Evolutionary conservation across 2,113 vertebrate genomes (phyloP).

Genomic region (Hippocampus mohnikei): DNA sequence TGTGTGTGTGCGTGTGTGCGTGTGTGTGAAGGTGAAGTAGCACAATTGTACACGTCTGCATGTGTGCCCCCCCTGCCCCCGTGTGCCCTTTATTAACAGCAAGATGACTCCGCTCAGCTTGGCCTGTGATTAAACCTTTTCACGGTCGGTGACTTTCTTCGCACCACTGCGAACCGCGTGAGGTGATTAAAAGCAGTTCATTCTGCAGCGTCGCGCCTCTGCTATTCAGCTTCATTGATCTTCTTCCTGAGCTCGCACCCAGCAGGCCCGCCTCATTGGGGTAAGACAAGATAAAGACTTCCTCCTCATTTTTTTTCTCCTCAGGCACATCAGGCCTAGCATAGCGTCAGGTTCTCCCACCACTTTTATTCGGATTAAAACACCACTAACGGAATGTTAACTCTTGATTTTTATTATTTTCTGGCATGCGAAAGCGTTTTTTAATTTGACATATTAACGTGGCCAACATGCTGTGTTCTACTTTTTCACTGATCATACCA

Average conservation of each 20-base stretch:
- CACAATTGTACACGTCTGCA: conserved; percentile 1
- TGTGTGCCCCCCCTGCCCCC: conserved; percentile 21
- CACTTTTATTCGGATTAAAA: conserved; percentile 12
- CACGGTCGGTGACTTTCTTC: conserved; percentile 57
- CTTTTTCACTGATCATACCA: background rate
- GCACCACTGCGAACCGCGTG: conserved; percentile 56
- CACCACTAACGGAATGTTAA: conserved; percentile 23
- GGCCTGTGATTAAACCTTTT: conserved; percentile 63
- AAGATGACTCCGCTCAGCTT: conserved; percentile 57
- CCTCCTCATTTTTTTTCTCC: background rate
- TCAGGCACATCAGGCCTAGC: background rate
- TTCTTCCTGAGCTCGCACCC: conserved; percentile 45
- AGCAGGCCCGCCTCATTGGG: conserved; percentile 35
- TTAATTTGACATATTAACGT: background rate
- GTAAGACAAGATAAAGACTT: conserved; percentile 19
- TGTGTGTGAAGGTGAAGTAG: conserved; percentile 4
- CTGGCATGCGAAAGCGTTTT: conserved; percentile 5
- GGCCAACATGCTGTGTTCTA: background rate
- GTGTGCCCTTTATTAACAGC: conserved; percentile 51
- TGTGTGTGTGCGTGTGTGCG: background rate
- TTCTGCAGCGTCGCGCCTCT: conserved; percentile 58
- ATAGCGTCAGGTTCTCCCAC: background rate
- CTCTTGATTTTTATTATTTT: conserved; percentile 8
- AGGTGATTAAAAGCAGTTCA: conserved; percentile 67
- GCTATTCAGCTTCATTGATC: conserved; percentile 61